These are phyloP conservation scores for Blomia tropicalis DNA, from an alignment of 2,888 invertebrate genomes.

Conservation along the genomic window DNA sequence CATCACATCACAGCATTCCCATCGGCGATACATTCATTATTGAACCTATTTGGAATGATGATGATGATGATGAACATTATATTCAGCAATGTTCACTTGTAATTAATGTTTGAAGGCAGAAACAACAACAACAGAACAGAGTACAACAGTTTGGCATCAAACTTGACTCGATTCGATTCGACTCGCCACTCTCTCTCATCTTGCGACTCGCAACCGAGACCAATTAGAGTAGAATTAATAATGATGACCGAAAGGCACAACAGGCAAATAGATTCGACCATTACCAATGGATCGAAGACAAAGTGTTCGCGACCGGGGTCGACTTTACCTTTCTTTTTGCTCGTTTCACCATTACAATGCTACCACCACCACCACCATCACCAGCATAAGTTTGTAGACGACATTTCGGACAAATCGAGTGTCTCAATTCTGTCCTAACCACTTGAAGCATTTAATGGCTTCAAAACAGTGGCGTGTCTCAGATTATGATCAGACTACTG, in stretches of 20 bases:
- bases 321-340: too few relatives aligned
- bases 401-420: too few relatives aligned
- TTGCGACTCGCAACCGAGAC: not conserved
- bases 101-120: not conserved
- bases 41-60: not conserved
- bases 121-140: not conserved
- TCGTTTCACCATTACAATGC: too few relatives aligned
- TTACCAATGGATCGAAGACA: not conserved
- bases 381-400: too few relatives aligned
- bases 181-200: too few relatives aligned
- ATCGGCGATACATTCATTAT: not conserved
- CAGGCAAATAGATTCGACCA: not conserved
- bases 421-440: not conserved
- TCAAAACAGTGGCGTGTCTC: too few relatives aligned
- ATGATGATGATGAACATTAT: too few relatives aligned
- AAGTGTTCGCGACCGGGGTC: too few relatives aligned
- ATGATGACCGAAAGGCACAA: not conserved
- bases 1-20: not conserved
- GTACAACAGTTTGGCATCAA: too few relatives aligned
- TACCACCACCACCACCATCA: too few relatives aligned
- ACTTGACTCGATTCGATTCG: too few relatives aligned
- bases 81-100: conserved; percentile 8
- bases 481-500: not conserved
- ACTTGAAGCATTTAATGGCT: conserved; percentile 12
- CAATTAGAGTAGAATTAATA: conserved; percentile 13